A percentile compares a stretch with the other conserved stretches of the same genome.
phyloP scores from a whole-genome alignment of 2,888 invertebrate species.

The Anthophora plumipes region DNA sequence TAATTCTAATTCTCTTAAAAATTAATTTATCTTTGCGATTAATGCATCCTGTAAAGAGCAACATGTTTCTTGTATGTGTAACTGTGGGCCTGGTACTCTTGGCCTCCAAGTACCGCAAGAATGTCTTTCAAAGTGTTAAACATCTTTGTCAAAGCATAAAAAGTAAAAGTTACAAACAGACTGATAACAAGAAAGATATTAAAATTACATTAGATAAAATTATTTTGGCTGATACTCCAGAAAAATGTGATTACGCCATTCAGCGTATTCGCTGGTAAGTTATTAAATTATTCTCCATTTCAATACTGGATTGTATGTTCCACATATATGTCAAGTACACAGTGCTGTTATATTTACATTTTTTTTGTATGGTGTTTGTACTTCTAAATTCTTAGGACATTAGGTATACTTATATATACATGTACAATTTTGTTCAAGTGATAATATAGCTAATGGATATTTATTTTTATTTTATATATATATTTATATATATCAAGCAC shows the following conservation, averaged over 20 bases:
- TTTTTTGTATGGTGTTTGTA: conserved; percentile 14
- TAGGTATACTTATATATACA: conserved; percentile 12
- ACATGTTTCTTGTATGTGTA: conserved; percentile 82
- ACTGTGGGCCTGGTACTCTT: conserved; percentile 81
- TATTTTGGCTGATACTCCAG: conserved; percentile 81
- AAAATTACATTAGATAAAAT: conserved; percentile 77
- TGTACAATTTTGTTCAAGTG: too few relatives aligned
- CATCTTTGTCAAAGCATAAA: conserved; percentile 77
- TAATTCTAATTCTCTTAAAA: conserved; percentile 18
- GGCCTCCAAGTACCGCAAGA: conserved; percentile 82
- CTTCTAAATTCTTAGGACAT: neutral
- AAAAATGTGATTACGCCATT: conserved; percentile 82
- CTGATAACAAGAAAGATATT: conserved; percentile 57
- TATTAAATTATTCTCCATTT: neutral
- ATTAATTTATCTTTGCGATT: conserved; percentile 57
- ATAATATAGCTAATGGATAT: too few relatives aligned
- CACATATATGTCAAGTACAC: neutral
- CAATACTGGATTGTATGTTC: neutral
- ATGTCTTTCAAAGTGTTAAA: conserved; percentile 80
- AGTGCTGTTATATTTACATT: conserved; percentile 38
- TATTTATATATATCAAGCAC: too few relatives aligned
- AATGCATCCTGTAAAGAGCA: conserved; percentile 75
- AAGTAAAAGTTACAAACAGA: conserved; percentile 37
- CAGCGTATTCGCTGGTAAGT: conserved; percentile 82
- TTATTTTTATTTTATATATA: neutral